Base-by-base conservation (phyloP, 2,888 invertebrate species). In the Scaptomyza reducta region DNA sequence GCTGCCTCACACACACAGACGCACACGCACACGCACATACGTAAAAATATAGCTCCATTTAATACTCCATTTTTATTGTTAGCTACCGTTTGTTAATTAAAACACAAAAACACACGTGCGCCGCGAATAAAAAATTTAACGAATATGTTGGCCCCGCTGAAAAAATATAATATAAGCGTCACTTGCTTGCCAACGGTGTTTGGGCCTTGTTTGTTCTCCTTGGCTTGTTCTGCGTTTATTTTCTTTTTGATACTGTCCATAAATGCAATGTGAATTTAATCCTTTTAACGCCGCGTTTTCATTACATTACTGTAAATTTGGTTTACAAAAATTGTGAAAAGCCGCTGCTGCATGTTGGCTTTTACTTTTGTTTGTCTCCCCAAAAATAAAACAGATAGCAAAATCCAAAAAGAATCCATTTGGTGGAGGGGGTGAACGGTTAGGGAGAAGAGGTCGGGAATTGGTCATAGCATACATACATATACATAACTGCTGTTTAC, bases 41-140 rank as follows among this genome's bases (percentile, higher is more conserved):
- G 35, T 14, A 64, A 41, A 38, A 53, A 62, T 59, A 54, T 54
- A 54, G 69, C 53, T 61, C 61, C 70, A 79, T 82, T 87, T 71
- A 87, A 84, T 88, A 82, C 72, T 69, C 66, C 74, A 66, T 68
- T 89, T 89, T 89, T 89, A 89, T 87, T 89, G 83, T 87, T 87
- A 59, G 71, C 55, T 54, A 50, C 71, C 79, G 60, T 74, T 81
- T 85, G 87, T 89, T 85, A 85, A 85, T 85, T 85, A 85, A 85
- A 85, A 89, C 79, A 86, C 84, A 88, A 89, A 87, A 85, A 89
- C 89, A 89, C 84, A 89, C 84, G 88, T 88, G 84, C 89, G 77
- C 57, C 65, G 50, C 72, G 69, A 64, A 88, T 84, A 79, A 85
- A 84, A 87, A 79, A 75, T 82, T 73, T 63, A 80, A 77, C 87